These are phyloP conservation scores for Drosophila teissieri DNA, from an alignment of 1,140 invertebrate genomes.

Conservation along the genomic window DNA sequence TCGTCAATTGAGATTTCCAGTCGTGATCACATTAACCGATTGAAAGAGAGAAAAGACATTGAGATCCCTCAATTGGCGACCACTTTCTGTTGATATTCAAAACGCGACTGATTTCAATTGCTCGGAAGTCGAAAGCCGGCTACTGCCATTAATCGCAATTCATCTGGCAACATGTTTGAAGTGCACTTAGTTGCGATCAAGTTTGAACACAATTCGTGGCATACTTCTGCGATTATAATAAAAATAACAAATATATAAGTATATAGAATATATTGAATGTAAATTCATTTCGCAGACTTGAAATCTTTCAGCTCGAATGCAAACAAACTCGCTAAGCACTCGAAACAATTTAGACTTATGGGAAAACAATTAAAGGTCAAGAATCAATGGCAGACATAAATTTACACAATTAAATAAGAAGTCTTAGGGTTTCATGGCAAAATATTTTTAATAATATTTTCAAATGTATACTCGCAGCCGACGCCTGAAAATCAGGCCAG, in stretches of 20 bases:
- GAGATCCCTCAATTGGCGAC: conserved; percentile 4
- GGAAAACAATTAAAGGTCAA: neutral
- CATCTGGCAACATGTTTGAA: conserved; percentile 51
- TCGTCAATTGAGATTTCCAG: conserved; percentile 42
- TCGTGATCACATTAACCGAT: conserved; percentile 26
- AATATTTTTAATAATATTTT: conserved; percentile 37
- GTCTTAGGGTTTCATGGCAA: conserved; percentile 6
- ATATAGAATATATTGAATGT: neutral
- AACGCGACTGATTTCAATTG: conserved; percentile 53
- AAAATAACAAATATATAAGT: neutral
- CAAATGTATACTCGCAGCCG: conserved; percentile 36
- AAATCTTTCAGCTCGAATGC: neutral
- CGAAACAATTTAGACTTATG: neutral
- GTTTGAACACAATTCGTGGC: neutral
- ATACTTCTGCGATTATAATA: conserved; percentile 4
- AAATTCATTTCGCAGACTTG: too few relatives aligned
- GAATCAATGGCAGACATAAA: neutral
- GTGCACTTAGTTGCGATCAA: conserved; percentile 5
- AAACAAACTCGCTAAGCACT: neutral
- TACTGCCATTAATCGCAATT: conserved; percentile 33
- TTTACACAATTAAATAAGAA: neutral
- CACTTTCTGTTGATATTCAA: conserved; percentile 40
- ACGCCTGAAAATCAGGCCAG: conserved; percentile 26
- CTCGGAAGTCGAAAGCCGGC: conserved; percentile 37
- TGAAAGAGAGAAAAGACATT: too few relatives aligned